These are phyloP conservation scores for Panulirus ornatus DNA, from an alignment of 1,140 invertebrate genomes.

Conservation along the genomic window DNA sequence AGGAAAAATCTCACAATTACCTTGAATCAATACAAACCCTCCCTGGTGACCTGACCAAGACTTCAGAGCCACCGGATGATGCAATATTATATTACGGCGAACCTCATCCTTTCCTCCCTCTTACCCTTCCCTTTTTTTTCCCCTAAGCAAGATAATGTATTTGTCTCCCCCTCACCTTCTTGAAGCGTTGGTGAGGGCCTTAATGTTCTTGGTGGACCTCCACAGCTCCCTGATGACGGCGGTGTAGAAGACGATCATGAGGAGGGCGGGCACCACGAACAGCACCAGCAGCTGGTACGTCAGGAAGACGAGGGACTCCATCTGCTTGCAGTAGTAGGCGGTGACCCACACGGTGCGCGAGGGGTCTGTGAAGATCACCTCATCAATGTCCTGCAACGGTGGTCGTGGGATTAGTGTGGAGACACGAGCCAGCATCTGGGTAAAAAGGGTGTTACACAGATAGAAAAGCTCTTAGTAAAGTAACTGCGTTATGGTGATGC, in stretches of 20 bases:
- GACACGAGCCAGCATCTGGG: too few relatives aligned
- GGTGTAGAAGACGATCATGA: slow-evolving; percentile 81
- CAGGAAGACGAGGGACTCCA: slow-evolving; percentile 77
- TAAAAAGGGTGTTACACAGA: not conserved
- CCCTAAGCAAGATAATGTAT: too few relatives aligned
- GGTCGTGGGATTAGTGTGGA: too few relatives aligned
- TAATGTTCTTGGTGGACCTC: slow-evolving; percentile 80
- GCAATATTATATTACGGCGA: too few relatives aligned
- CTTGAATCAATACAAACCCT: too few relatives aligned
- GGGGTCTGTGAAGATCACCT: slow-evolving; percentile 63
- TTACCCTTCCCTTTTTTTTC: not conserved
- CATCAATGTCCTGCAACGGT: slow-evolving; percentile 64
- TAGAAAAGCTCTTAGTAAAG: too few relatives aligned
- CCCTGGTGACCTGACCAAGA: too few relatives aligned
- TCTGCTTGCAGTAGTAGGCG: slow-evolving; percentile 70
- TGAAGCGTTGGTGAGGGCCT: slow-evolving; percentile 78
- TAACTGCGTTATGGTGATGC: too few relatives aligned
- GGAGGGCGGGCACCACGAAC: slow-evolving; percentile 79
- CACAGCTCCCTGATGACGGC: slow-evolving; percentile 81
- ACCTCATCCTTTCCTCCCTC: not conserved
- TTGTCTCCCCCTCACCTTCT: slow-evolving; percentile 50
- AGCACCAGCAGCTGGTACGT: slow-evolving; percentile 81
- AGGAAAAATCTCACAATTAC: too few relatives aligned
- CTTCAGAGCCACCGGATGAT: too few relatives aligned
- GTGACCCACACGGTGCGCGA: slow-evolving; percentile 46